Base-by-base conservation (phyloP, 2,888 invertebrate species). In the Temnothorax unifasciatus region DNA sequence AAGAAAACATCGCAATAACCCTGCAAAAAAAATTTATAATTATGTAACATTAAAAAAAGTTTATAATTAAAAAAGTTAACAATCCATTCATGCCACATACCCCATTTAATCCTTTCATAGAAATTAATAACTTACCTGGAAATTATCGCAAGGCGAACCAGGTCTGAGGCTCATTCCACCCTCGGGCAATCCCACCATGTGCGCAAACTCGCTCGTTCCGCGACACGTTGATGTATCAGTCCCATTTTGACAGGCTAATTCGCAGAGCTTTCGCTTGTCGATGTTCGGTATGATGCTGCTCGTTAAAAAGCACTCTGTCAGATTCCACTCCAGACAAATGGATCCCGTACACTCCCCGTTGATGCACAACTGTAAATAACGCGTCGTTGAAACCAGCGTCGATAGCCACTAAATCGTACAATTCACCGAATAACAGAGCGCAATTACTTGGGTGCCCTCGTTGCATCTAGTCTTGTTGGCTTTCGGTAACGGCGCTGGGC, bases 1-100 rank as follows among this genome's bases (percentile, higher is more conserved):
- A 99, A 97, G 96, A 99, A 99, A 88, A 99, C 99, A 96, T 99
- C 99, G 96, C 99, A 99, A 95, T 99, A 99, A 76, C 99, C 99
- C 97, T 98, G 29, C 29, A 95, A 50, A 54, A n/a, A 11, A 41
- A 76, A 52, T 47, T 13, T 11, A 21, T 3, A 3, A 57, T 47
- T 21, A 21, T 25, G 1, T 52, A 21, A 15, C 21, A 54, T 52
- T 1, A 3, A 59, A 41, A 29, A 76, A 59, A 34, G 2, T 29
- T 75, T 34, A 34, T 34, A 29, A 29, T 29, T 29, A 29, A 29
- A 29, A 29, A 29, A 29, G 29, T 29, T 66, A 52, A 63, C 29
- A 63, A 54, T 44, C n/a, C 13, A 13, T 68, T 3, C 18, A 21
- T 0, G 2, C 9, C 15, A 2, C 6, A 25, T 18, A 25, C 8